A percentile compares a stretch with the other conserved stretches of the same genome.
These are phyloP conservation scores for Darevskia nairensis DNA, from an alignment of 2,797 vertebrate species.

Conservation along the genomic window DNA sequence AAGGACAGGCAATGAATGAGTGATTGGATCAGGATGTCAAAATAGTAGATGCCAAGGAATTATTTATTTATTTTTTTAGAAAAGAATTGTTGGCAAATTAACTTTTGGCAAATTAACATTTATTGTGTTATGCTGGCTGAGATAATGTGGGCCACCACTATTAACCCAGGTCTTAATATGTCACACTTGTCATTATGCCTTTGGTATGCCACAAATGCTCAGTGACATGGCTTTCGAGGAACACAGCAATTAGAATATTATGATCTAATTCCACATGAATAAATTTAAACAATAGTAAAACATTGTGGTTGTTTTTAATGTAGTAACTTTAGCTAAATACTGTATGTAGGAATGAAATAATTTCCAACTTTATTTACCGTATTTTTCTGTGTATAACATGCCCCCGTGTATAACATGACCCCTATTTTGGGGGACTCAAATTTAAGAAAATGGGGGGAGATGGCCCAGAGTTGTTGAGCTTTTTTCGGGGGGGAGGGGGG, in stretches of 20 bases:
- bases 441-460: too few species aligned
- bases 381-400: too few species aligned
- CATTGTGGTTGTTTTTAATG: background rate
- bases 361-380: background rate
- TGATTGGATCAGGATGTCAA: conserved; percentile 45
- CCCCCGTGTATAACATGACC: too few species aligned
- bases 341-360: background rate
- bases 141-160: conserved; percentile 12
- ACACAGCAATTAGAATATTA: background rate
- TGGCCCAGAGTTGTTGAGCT: too few species aligned
- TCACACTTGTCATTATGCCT: background rate
- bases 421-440: too few species aligned
- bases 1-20: conserved; percentile 53
- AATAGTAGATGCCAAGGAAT: conserved; percentile 9
- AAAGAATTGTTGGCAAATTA: too few species aligned
- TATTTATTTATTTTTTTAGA: too few species aligned
- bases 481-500: too few species aligned
- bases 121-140: background rate
- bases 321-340: background rate
- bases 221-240: background rate
- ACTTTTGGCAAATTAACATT: background rate
- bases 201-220: background rate
- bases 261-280: background rate
- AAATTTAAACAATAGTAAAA: background rate
- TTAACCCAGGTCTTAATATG: conserved; percentile 17